Conservation (phyloP, 2,797 vertebrate species). For the Alosa sapidissima region DNA sequence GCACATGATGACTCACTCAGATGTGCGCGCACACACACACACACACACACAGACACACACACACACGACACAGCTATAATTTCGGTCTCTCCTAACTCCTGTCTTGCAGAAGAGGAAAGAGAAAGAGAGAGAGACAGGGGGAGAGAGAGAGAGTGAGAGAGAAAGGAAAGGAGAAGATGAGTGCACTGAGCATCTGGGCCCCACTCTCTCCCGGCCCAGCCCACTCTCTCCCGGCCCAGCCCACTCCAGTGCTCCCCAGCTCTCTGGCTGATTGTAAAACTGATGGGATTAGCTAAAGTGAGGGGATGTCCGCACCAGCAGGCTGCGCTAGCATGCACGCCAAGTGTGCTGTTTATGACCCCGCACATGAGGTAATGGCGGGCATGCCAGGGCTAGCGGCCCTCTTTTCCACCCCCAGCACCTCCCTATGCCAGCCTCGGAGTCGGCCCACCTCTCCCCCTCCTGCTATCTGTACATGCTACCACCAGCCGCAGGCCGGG, state of each 20-base stretch:
- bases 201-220: not conserved
- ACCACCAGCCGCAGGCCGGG: not conserved
- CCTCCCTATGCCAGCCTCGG: not conserved
- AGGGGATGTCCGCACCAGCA: constrained; percentile 19
- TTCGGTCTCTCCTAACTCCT: constrained; percentile 14
- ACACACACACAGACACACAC: not conserved
- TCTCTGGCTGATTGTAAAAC: constrained; percentile 8
- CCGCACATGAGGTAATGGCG: constrained; percentile 20
- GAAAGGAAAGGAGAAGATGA: not conserved
- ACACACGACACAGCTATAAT: constrained; percentile 14
- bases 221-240: not conserved
- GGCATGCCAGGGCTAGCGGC: constrained; percentile 26
- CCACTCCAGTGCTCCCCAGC: not conserved
- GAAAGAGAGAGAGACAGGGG: not conserved
- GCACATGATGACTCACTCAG: not conserved
- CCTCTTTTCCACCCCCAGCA: not conserved
- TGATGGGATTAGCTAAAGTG: constrained; percentile 24
- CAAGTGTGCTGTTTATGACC: constrained; percentile 2
- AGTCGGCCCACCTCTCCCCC: not conserved
- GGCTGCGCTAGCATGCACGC: not conserved
- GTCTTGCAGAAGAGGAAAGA: not conserved
- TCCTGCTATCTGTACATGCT: not conserved
- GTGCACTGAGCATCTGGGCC: not conserved
- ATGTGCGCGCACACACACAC: constrained; percentile 19
- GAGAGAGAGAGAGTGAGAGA: not conserved